A percentile compares a stretch with the other conserved stretches of the same genome.
Conservation (phyloP, 2,888 invertebrate species). For the Aromia moschata region DNA sequence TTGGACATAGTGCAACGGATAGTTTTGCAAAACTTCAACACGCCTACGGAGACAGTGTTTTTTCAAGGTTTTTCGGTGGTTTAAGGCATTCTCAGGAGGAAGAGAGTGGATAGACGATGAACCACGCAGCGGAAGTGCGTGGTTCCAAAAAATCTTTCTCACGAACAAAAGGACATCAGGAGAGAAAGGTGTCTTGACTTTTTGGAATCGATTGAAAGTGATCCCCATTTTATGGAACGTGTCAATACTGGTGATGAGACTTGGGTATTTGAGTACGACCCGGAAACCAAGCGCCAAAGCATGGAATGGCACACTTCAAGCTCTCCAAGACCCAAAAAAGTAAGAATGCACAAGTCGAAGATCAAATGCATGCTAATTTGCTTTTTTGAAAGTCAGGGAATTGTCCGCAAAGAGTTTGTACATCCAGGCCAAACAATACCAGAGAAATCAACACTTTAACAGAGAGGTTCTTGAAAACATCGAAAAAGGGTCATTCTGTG, state of each 20-base stretch:
- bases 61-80: background rate
- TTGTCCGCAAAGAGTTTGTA: background rate
- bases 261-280: conserved; percentile 9
- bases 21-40: conserved; percentile 3
- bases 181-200: conserved; percentile 4
- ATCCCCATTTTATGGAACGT: background rate
- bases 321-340: conserved; percentile 8
- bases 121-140: background rate
- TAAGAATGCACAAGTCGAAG: background rate
- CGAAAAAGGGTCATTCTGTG: background rate
- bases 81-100: background rate
- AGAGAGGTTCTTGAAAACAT: background rate
- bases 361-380: conserved; percentile 8
- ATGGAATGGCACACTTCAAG: conserved; percentile 15
- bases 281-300: conserved; percentile 6
- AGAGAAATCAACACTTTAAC: too few species aligned
- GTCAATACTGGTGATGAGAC: too few species aligned
- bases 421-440: background rate
- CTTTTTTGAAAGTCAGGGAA: background rate
- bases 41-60: conserved; percentile 3
- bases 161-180: conserved; percentile 16
- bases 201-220: background rate
- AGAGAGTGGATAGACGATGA: background rate
- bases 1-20: background rate
- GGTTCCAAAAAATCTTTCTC: conserved; percentile 7